These are phyloP conservation scores for Caerostris darwini DNA, from an alignment of 1,140 invertebrate genomes.

Conservation along the genomic window DNA sequence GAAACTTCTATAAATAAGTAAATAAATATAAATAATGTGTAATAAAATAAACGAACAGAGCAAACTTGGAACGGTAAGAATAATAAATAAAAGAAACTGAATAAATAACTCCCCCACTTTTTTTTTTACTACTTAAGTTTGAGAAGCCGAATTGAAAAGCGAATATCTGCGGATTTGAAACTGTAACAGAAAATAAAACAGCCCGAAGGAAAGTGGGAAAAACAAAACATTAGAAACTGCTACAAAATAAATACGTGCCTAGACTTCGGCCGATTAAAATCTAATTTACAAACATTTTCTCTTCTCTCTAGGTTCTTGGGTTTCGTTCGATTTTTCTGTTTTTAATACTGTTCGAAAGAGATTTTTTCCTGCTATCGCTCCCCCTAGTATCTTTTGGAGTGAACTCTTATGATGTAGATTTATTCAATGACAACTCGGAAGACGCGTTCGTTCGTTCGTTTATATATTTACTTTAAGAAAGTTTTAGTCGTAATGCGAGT, in stretches of 20 bases:
- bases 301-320: background rate
- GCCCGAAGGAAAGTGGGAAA: background rate
- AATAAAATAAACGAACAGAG: constrained; percentile 13
- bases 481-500: too few relatives aligned
- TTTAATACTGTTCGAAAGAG: background rate
- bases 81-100: constrained; percentile 31
- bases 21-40: background rate
- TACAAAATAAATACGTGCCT: constrained; percentile 66
- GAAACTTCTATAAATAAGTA: too few relatives aligned
- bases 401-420: too few relatives aligned
- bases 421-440: too few relatives aligned
- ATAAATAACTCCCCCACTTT: background rate
- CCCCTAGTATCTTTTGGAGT: background rate
- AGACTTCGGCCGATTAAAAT: constrained; percentile 62
- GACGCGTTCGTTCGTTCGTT: too few relatives aligned
- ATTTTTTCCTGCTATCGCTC: background rate
- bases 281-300: constrained; percentile 69
- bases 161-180: constrained; percentile 9
- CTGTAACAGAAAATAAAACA: constrained; percentile 57
- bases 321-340: constrained; percentile 11
- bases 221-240: constrained; percentile 19
- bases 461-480: too few relatives aligned
- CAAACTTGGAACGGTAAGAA: background rate
- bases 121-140: background rate
- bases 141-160: background rate